Evolutionary conservation across 1,140 invertebrate genomes (phyloP).

Genomic region (Drosophila dunni): DNA sequence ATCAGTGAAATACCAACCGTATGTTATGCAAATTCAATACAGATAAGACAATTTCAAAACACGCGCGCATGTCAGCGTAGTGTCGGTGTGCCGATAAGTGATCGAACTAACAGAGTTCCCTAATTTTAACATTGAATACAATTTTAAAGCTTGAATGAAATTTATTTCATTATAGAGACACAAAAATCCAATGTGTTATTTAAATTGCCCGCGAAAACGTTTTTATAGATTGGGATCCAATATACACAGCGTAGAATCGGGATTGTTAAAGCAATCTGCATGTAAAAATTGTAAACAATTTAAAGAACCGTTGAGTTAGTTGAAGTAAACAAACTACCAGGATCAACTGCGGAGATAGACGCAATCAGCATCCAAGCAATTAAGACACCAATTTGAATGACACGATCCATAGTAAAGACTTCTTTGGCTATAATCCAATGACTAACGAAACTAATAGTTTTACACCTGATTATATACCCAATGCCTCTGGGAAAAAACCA

Average conservation of each 20-base stretch:
- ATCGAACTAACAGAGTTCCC: not conserved
- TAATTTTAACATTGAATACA: not conserved
- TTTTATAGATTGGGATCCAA: slow-evolving; percentile 1
- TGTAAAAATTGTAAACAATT: not conserved
- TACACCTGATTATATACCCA: not conserved
- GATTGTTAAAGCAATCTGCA: not conserved
- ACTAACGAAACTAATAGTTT: not conserved
- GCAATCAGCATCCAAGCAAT: not conserved
- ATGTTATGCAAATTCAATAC: not conserved
- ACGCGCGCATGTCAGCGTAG: too few species aligned
- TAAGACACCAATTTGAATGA: not conserved
- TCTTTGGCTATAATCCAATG: not conserved
- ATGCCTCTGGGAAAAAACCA: too few species aligned
- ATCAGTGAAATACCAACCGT: not conserved
- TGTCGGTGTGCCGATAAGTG: not conserved
- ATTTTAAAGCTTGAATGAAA: not conserved
- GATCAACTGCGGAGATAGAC: not conserved
- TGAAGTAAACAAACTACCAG: not conserved
- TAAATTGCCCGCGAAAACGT: too few species aligned
- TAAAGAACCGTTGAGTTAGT: not conserved
- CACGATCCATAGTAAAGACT: not conserved
- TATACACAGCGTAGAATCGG: not conserved
- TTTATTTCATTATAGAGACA: too few species aligned
- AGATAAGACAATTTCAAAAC: too few species aligned
- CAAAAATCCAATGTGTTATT: too few species aligned